Evolutionary conservation across 2,888 invertebrate genomes (phyloP), one percentile per base, ranked within the genome.

Genomic region (Napeogenes sylphis): DNA sequence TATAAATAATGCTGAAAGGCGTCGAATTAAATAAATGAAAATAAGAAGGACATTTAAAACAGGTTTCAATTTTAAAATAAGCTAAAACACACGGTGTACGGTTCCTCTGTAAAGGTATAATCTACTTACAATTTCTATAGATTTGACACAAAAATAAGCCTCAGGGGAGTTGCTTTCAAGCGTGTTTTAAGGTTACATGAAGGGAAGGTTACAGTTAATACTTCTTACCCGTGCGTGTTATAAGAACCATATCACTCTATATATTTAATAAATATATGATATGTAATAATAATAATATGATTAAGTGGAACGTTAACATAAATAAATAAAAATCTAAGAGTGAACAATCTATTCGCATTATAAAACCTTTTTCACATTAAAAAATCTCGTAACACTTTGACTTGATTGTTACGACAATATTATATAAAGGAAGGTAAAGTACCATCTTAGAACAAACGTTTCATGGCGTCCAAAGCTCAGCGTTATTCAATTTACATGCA

Each of bases 401-500:
- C n/a, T n/a, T n/a, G n/a, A n/a, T n/a, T n/a, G n/a, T n/a, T n/a
- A n/a, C n/a, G n/a, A 21, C 35, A 42, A 38, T 55, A 55, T 35
- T 32, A 38, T 55, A 55, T 55, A 42, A 55, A 14, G 33, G 55
- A 54, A 53, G 45, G 42, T 51, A 56, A 63, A 53, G 55, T 60
- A 63, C 47, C 61, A 62, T 64, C 59, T 58, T 62, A 79, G 80
- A 80, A 79, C 80, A 79, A 77, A 81, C 71, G 78, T 73, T 77
- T 72, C 74, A 75, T 74, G 73, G 68, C 76, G 79, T 75, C 81
- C 80, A 78, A 80, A 81, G 83, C 82, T 79, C 78, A 76, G 82
- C 82, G 87, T 90, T 90, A 90, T 91, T 91, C 91, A 91, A 91
- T 91, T 89, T 90, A 90, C 88, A 91, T 91, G 90, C 88, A 91